phyloP scores from a whole-genome alignment of 2,888 invertebrate genomes.

The Coremacera marginata region DNA sequence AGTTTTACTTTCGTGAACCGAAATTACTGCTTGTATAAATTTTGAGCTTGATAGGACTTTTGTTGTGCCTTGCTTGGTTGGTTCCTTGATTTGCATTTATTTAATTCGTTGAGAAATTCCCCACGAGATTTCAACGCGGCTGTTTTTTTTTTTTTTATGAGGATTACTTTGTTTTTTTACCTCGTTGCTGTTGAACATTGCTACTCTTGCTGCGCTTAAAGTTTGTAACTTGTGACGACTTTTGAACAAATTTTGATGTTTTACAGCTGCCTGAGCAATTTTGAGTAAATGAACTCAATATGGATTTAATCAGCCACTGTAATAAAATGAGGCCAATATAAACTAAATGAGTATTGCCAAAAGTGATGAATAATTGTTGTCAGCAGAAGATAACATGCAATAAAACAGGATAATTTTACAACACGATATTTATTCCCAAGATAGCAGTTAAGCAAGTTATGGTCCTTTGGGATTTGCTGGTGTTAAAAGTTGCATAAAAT shows the following conservation, averaged over 20 bases:
- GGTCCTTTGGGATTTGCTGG: no score
- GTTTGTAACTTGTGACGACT: slow-evolving; percentile 4
- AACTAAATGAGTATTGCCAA: slow-evolving; percentile 59
- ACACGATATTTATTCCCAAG: not conserved
- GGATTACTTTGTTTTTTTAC: not conserved
- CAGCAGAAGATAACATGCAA: slow-evolving; percentile 44
- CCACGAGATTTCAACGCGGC: slow-evolving; percentile 50
- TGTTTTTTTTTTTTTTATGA: not conserved
- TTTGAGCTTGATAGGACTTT: not conserved
- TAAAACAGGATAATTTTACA: not conserved
- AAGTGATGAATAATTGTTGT: slow-evolving; percentile 58
- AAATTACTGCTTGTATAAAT: not conserved
- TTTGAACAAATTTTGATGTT: not conserved
- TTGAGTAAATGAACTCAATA: no score
- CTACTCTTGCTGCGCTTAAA: not conserved
- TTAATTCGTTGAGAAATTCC: slow-evolving; percentile 39
- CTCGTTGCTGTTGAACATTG: slow-evolving; percentile 7
- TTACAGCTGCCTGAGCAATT: not conserved
- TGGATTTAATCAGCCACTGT: not conserved
- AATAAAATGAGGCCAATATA: slow-evolving; percentile 9
- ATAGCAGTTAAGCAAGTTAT: no score
- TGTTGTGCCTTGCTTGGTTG: not conserved
- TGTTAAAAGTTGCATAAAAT: not conserved
- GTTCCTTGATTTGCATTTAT: slow-evolving; percentile 37
- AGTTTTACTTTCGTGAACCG: not conserved